Evolutionary conservation across 2,113 vertebrate species (phyloP), one percentile per base, ranked within the genome.

Genomic region (Pelvicachromis taeniatus): DNA sequence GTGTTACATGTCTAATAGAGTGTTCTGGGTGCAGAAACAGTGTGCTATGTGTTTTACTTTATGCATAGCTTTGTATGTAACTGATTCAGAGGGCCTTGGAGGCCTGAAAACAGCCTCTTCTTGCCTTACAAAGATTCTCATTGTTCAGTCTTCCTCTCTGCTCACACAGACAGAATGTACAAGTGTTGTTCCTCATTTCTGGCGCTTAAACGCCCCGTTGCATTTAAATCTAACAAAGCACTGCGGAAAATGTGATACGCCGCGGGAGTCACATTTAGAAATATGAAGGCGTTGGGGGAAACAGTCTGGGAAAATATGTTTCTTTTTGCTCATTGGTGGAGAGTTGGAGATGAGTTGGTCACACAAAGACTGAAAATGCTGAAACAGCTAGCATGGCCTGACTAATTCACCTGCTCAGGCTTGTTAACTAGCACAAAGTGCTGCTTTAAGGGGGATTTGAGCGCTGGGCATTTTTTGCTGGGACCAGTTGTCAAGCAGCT

Each of bases 91-190:
- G 53, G 68, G 77, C 93, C 89, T 84, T 40, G 3, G 85, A 91
- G 90, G 82, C 79, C 80, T 56, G 52, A 85, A 87, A 85, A 87
- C 75, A 81, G 84, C 86, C 91, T 91, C 89, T 84, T 93, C 59
- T 88, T 80, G 21, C 68, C 26, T 78, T 81, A 95, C 93, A 95
- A 95, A 91, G 94, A 91, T 87, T 78, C 58, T 80, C 78, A 92
- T 95, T 95, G 90, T 92, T 78, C 84, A 14, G 59, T 26, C 84
- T 70, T 84, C 61, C 45, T 88, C 78, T 87, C 55, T 50, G 35
- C 84, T 88, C 61, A 56, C 55, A 84, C 65, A 82, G 82, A 81
- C 80, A 85, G 80, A 87, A 83, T 82, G 90, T 83, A 53, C 86
- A 17, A 54, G 70, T 38, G 54, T 77, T 87, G 86, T 79, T 89